Conservation (phyloP, 2,888 invertebrate species). For the Sesamia inferens region DNA sequence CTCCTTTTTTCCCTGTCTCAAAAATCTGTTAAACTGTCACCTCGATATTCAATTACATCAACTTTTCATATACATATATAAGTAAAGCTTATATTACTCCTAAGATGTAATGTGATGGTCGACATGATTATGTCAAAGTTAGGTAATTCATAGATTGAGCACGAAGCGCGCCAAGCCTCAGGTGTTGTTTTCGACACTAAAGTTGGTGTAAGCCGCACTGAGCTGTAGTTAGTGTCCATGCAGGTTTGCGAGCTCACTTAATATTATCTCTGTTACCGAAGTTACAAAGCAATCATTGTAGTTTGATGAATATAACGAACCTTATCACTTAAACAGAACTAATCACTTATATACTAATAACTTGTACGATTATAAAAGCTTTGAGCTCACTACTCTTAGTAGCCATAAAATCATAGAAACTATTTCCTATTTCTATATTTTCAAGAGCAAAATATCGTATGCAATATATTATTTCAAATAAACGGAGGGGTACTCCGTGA, state of each 20-base stretch:
- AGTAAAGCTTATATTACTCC: not conserved
- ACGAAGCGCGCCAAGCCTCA: conserved; percentile 74
- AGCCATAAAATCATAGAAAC: conserved; percentile 19
- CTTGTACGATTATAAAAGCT: conserved; percentile 26
- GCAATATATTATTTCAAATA: conserved; percentile 74
- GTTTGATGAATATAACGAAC: conserved; percentile 48
- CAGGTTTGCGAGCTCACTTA: conserved; percentile 78
- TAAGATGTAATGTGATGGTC: conserved; percentile 14
- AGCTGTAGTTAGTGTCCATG: conserved; percentile 80
- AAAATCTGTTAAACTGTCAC: not conserved
- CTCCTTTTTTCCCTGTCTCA: not conserved
- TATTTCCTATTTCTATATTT: conserved; percentile 39
- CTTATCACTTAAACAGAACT: conserved; percentile 3
- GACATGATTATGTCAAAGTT: conserved; percentile 56
- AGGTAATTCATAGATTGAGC: conserved; percentile 69
- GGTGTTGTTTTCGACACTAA: conserved; percentile 84
- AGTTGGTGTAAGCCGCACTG: conserved; percentile 85
- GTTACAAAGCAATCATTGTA: conserved; percentile 72
- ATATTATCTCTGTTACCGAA: conserved; percentile 77
- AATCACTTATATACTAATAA: conserved; percentile 34
- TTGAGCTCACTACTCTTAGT: not conserved
- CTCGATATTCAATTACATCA: not conserved
- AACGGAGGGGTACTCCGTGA: conserved; percentile 72
- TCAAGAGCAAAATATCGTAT: conserved; percentile 50
- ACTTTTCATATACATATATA: not conserved